These are phyloP conservation scores for Bugula neritina DNA, from an alignment of 2,888 invertebrate species.

Conservation along the genomic window DNA sequence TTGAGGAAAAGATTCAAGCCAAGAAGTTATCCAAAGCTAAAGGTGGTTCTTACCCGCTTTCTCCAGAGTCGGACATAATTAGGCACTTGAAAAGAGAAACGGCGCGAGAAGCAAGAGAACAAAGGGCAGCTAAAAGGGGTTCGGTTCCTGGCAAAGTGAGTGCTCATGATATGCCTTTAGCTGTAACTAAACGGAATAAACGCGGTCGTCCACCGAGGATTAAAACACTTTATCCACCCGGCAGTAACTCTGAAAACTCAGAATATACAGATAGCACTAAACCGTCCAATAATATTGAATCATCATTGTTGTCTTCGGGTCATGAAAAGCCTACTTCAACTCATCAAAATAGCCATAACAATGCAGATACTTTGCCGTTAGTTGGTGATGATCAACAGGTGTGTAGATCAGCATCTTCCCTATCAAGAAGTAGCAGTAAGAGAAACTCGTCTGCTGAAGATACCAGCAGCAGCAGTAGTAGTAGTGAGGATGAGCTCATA, in stretches of 20 bases:
- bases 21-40: neutral
- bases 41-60: neutral
- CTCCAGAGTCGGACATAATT: neutral
- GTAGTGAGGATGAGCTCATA: slow-evolving; percentile 13
- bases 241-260: too few species aligned
- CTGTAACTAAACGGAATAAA: neutral
- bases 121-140: slow-evolving; percentile 11
- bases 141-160: neutral
- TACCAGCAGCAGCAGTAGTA: neutral
- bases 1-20: neutral
- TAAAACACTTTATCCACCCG: neutral
- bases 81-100: slow-evolving; percentile 2
- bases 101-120: slow-evolving; percentile 14
- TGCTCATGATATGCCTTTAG: neutral
- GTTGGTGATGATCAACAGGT: neutral
- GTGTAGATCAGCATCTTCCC: neutral
- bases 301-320: too few species aligned
- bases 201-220: neutral
- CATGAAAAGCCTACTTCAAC: too few species aligned
- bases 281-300: neutral
- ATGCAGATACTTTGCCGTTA: too few species aligned
- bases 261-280: too few species aligned
- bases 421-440: neutral
- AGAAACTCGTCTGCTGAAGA: neutral
- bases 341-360: too few species aligned